Evolutionary conservation across 2,888 invertebrate species (phyloP).

Genomic region (Hyalella azteca): DNA sequence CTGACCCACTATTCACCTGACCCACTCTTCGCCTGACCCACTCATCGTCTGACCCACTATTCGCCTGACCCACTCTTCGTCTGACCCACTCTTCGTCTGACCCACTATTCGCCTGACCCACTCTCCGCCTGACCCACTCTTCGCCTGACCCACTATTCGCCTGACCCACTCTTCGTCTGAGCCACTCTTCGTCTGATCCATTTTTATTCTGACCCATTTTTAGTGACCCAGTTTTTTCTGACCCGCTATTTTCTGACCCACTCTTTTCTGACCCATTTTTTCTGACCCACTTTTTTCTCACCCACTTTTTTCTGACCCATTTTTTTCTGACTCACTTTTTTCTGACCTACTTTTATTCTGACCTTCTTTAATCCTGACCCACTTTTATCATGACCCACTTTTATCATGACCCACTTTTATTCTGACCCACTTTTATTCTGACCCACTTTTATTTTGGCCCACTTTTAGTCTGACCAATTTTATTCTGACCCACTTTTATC

Average conservation of each 20-base stretch:
- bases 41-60: background rate
- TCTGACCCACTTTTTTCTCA: no score
- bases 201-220: no score
- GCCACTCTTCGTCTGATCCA: background rate
- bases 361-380: background rate
- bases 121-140: no score
- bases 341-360: background rate
- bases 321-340: no score
- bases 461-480: background rate
- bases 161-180: background rate
- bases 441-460: background rate
- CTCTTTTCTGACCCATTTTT: no score
- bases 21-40: background rate
- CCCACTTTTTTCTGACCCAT: background rate
- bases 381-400: background rate
- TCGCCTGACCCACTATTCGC: background rate
- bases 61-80: no score
- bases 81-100: background rate
- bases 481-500: no score
- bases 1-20: no score
- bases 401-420: background rate
- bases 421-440: no score
- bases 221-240: no score
- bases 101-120: background rate
- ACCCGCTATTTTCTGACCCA: background rate